A percentile compares a stretch with the other conserved stretches of the same genome.
Conservation (phyloP, 2,797 vertebrate species). For the Typhlichthys eigenmanni region DNA sequence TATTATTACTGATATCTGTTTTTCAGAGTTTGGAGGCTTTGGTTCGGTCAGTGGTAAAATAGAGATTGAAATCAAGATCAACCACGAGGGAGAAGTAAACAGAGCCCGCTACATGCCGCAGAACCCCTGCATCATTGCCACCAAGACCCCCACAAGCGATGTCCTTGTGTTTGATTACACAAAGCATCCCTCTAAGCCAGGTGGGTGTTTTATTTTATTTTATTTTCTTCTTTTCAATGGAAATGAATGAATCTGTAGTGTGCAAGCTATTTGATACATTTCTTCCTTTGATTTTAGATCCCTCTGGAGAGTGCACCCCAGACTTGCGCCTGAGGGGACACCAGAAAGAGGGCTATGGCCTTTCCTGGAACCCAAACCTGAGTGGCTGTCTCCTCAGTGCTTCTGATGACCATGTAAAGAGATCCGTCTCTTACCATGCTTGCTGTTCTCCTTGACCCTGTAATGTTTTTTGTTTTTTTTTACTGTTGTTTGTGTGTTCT, state of each 20-base stretch:
- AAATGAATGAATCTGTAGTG: not conserved
- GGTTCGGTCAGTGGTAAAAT: slow-evolving; percentile 98
- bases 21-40: slow-evolving; percentile 95
- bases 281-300: slow-evolving; percentile 75
- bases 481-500: not conserved
- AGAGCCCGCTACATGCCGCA: slow-evolving; percentile 97
- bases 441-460: too few relatives aligned
- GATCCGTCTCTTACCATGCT: too few relatives aligned
- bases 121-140: slow-evolving; percentile 97
- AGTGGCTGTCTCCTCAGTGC: slow-evolving; percentile 95
- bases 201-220: slow-evolving; percentile 58
- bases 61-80: slow-evolving; percentile 98
- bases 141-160: slow-evolving; percentile 96
- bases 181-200: slow-evolving; percentile 97
- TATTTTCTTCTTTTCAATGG: too few relatives aligned
- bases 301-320: slow-evolving; percentile 95
- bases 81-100: slow-evolving; percentile 98
- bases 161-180: slow-evolving; percentile 98
- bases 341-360: slow-evolving; percentile 96
- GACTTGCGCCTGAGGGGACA: slow-evolving; percentile 93
- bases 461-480: not conserved
- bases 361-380: slow-evolving; percentile 98
- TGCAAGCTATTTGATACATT: not conserved
- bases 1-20: not conserved
- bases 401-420: slow-evolving; percentile 91